Base-by-base conservation (phyloP, 2,113 vertebrate species). In the Gavialis gangeticus region DNA sequence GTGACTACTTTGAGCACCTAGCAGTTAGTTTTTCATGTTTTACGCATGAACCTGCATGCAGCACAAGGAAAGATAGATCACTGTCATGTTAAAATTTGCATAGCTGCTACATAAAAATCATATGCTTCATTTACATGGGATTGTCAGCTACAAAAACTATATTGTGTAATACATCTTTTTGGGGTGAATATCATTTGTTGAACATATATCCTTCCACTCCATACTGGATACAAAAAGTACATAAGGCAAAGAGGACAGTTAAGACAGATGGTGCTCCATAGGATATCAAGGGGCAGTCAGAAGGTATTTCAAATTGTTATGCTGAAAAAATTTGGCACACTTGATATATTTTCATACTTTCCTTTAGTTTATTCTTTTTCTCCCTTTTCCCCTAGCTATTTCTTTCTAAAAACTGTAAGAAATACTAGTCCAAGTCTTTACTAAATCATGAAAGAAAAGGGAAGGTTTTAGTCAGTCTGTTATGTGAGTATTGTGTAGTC, bases 61-160 rank as follows among this genome's bases (percentile, higher is more conserved):
- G 12, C 69, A 69, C 16, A 64, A 62, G 25, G 83, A 94, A 91
- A 92, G 84, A 84, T 54, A 93, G 88, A 96, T 96, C 86, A 93
- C 69, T 93, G 93, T 77, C 92, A 79, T 34, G 91, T 91, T 96
- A 95, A 95, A 96, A 92, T 96, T 89, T 92, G 66, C 14, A 4
- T 73, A 93, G 64, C 79, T 84, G 6, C 75, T 92, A 96, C 83
- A 90, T 95, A 89, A 69, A 88, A 97, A 66, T 91, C 95, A 79
- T 94, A 82, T 87, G 66, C 78, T 94, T 94, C 75, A 85, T 96
- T 97, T 97, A 78, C 83, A 82, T 88, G 69, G 54, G 22, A 77
- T 69, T 71, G 90, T 90, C 46, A 34, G 27, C 58, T 92, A 91
- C 86, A 87, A 89, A 91, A 89, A 93, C 91, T 83, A 88, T 19